These are phyloP conservation scores for Ganaspis sp. DNA, from an alignment of 1,140 invertebrate genomes.

Conservation along the genomic window DNA sequence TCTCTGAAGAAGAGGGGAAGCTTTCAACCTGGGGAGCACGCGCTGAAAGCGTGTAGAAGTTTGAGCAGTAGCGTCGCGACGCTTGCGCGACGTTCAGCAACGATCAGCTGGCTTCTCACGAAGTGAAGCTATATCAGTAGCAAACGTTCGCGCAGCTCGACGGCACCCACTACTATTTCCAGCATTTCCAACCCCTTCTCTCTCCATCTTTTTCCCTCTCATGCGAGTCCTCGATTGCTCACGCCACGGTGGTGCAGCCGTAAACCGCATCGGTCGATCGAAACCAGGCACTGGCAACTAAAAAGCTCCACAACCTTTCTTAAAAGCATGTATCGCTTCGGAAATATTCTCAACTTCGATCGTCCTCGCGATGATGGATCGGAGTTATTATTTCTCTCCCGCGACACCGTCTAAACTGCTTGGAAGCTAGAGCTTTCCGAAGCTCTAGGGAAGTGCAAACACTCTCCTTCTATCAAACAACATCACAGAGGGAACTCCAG, in stretches of 20 bases:
- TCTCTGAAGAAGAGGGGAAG: not conserved
- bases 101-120: conserved; percentile 71
- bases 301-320: conserved; percentile 20
- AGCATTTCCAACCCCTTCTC: not conserved
- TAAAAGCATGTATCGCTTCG: conserved; percentile 22
- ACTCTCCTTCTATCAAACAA: too few relatives aligned
- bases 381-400: not conserved
- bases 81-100: conserved; percentile 71
- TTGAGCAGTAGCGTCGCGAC: conserved; percentile 59
- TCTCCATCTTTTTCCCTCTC: conserved; percentile 36
- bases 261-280: conserved; percentile 58
- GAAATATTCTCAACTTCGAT: not conserved
- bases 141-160: conserved; percentile 54
- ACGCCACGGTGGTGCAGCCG: conserved; percentile 8
- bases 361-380: not conserved
- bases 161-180: conserved; percentile 42
- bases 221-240: conserved; percentile 26
- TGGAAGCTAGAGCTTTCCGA: not conserved
- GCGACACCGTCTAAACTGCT: not conserved
- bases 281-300: conserved; percentile 36
- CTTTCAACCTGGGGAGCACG: conserved; percentile 20
- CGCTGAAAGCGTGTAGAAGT: not conserved
- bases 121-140: conserved; percentile 55
- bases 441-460: too few relatives aligned
- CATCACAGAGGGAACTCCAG: not conserved